Base-by-base conservation (phyloP, 2,113 vertebrate genomes). In the Aphyosemion australe region DNA sequence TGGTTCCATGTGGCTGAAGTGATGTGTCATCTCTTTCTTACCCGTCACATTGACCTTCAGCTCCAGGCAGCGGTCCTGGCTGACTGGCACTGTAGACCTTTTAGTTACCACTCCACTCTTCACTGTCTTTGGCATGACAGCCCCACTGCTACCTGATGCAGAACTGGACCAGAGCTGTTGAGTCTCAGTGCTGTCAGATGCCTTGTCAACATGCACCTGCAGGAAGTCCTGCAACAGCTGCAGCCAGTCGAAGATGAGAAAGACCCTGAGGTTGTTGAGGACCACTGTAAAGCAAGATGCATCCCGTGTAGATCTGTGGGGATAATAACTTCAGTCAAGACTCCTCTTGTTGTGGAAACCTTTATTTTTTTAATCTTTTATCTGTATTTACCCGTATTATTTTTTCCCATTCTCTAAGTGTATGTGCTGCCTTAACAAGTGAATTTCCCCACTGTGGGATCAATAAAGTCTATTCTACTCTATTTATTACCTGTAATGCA, bases 191-290 rank as follows among this genome's bases (percentile, higher is more conserved):
- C 14, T 37, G 0, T 50, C 37, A 0, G 54, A 7, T 0, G 12
- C 11, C 45, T 15, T 90, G 7, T 95, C 94, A 6, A 87, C 91
- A 0, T 95, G 95, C 41, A 93, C 90, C 0, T 78, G 90, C 0
- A 99, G 80, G 71, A 99, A 99, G 72, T 95, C 94, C 12, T 91
- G 93, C 3, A 99, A 95, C 48, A 97, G 89, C 26, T 95, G 83
- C 20, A 99, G 69, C 97, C 97, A 99, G 83, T 98, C 97, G 63
- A 99, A 99, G 79, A 99, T 98, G 31, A 99, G 91, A 69, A 99
- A 97, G 0, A 99, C 96, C 4, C 97, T 91, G 12, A 98, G 93
- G 70, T 96, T 99, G 88, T 99, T 99, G 74, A 99, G 93, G 52
- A 99, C 96, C 8, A 98, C 93, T 0, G 97, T 99, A 78, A 99